Evolutionary conservation across 2,797 vertebrate species (phyloP).

Genomic region (Lepilemur septentrionalis): DNA sequence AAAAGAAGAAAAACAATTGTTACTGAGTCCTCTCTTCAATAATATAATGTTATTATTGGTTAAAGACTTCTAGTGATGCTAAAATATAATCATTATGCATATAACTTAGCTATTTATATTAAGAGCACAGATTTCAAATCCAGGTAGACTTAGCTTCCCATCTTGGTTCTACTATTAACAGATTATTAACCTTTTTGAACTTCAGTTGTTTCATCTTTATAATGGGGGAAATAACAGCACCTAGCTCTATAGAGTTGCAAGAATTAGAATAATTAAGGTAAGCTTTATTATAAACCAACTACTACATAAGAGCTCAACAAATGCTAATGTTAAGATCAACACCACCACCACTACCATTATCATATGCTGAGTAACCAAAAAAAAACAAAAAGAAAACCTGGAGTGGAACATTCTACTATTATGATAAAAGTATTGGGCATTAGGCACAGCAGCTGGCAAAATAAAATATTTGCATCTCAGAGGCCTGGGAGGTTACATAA

Average conservation of each 20-base stretch:
- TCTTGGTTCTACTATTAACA: neutral
- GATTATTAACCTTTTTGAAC: neutral
- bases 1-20: neutral
- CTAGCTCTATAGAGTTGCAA: neutral
- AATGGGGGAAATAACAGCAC: neutral
- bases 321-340: neutral
- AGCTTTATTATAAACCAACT: neutral
- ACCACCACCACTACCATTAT: neutral
- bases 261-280: neutral
- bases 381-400: neutral
- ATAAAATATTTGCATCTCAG: neutral
- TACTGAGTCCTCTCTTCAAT: neutral
- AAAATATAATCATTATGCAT: neutral
- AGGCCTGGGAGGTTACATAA: neutral
- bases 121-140: neutral
- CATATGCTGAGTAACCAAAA: neutral
- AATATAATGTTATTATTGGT: neutral
- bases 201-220: neutral
- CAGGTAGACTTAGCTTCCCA: constrained; percentile 4
- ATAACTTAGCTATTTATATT: neutral
- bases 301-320: neutral
- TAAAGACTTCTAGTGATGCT: neutral
- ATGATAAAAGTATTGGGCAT: neutral
- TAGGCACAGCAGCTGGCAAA: neutral
- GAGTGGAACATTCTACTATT: neutral